A percentile compares a stretch with the other conserved stretches of the same genome.
These are phyloP conservation scores for Ophion costatus DNA, from an alignment of 2,888 invertebrate genomes.

Conservation along the genomic window DNA sequence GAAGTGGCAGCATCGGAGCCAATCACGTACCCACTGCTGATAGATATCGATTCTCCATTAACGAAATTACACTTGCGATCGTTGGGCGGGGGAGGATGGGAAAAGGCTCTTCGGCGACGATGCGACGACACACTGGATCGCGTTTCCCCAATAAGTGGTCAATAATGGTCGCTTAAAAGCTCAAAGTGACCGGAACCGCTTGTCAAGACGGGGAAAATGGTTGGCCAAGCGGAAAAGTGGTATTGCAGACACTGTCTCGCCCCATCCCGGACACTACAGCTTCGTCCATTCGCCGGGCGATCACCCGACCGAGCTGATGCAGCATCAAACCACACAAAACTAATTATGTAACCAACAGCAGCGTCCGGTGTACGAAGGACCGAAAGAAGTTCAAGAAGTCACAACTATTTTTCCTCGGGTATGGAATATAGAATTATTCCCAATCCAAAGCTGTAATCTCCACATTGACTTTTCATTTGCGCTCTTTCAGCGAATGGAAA, in stretches of 20 bases:
- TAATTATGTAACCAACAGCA: conserved; percentile 18
- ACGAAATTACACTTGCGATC: conserved; percentile 66
- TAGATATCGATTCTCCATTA: conserved; percentile 69
- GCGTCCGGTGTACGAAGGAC: not conserved
- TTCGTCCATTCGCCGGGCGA: conserved; percentile 13
- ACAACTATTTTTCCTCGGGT: not conserved
- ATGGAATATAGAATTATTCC: not conserved
- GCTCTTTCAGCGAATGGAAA: no score
- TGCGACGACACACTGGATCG: conserved; percentile 60
- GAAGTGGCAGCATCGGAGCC: conserved; percentile 28
- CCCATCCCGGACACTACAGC: conserved; percentile 21
- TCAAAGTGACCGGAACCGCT: conserved; percentile 65
- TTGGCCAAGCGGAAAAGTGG: conserved; percentile 22
- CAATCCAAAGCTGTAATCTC: not conserved
- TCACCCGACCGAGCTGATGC: conserved; percentile 14
- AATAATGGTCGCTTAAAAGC: conserved; percentile 69
- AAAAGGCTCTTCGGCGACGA: conserved; percentile 48
- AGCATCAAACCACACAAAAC: conserved; percentile 29
- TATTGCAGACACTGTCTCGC: conserved; percentile 27
- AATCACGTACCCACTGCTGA: conserved; percentile 54
- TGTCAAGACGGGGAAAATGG: conserved; percentile 44
- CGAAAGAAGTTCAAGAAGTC: not conserved
- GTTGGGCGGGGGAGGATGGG: conserved; percentile 9
- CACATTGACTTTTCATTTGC: not conserved
- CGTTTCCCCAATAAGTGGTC: conserved; percentile 68